Evolutionary conservation across 2,797 vertebrate species (phyloP), one percentile per base, ranked within the genome.

Genomic region (Eospalax fontanierii): DNA sequence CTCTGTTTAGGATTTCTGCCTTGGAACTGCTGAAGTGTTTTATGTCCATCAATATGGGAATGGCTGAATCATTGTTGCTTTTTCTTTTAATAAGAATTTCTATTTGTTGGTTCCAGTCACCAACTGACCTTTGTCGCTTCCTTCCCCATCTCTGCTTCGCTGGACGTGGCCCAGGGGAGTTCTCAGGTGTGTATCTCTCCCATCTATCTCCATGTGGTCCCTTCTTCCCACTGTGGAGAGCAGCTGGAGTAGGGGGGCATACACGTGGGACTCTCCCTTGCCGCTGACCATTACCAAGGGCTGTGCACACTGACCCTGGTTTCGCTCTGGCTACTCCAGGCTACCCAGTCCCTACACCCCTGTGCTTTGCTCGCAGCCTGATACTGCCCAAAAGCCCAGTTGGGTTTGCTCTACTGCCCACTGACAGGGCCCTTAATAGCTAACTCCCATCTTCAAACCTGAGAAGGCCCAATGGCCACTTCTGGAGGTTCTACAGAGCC

Each of bases 131-230:
- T 98, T 98, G 98, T 98, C 96, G 85, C 98, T 98, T 98, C 97
- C 98, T 98, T 97, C 95, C 98, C 97, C 97, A 98, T 99, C 98
- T 99, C 98, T 99, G 99, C 99, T 99, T 99, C 99, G 98, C 98
- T 99, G 98, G 99, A 99, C 98, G 98, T 98, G 98, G 97, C 98
- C 98, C 99, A 99, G 99, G 99, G 98, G 99, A 99, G 98, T 99
- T 99, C 99, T 99, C 99, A 99, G 99, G 99, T 99, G 99, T 99
- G 99, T 99, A 99, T 99, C 98, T 98, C 96, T 97, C 97, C 97
- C 98, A 96, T 98, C 96, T 98, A 98, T 97, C 94, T 98, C 97
- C 96, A 79, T 97, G 70, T 30, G 12, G 59, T 26, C 78, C 83
- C 92, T 87, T 94, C 65, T 43, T 93, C 94, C 83, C 30, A 4